Evolutionary conservation across 1,140 invertebrate genomes (phyloP).

Genomic region (Drosophila punjabiensis): DNA sequence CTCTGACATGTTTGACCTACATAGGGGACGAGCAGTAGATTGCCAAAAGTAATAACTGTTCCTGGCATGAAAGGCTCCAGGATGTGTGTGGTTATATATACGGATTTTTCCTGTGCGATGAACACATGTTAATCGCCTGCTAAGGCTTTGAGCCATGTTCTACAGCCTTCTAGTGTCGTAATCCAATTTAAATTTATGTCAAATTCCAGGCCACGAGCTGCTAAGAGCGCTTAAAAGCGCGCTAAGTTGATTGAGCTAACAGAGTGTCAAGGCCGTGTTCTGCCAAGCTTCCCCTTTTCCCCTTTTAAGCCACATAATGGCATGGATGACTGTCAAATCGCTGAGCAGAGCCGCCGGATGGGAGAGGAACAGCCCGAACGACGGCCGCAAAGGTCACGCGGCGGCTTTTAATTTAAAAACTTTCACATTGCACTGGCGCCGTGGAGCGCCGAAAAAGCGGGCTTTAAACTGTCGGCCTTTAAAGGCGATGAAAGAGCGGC

Average conservation of each 20-base stretch:
- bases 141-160: constrained; percentile 40
- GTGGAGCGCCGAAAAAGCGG: constrained; percentile 15
- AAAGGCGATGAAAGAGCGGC: constrained; percentile 8
- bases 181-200: constrained; percentile 73
- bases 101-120: constrained; percentile 14
- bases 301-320: constrained; percentile 34
- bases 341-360: constrained; percentile 4
- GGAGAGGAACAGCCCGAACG: constrained; percentile 1
- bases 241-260: constrained; percentile 54
- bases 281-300: background rate
- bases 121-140: constrained; percentile 21
- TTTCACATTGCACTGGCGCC: constrained; percentile 26
- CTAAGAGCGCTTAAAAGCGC: constrained; percentile 46
- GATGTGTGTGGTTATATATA: constrained; percentile 6
- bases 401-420: constrained; percentile 61
- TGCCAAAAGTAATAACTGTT: constrained; percentile 53
- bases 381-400: constrained; percentile 47
- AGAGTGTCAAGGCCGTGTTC: constrained; percentile 38
- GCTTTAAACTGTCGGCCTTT: constrained; percentile 35
- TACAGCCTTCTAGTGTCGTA: constrained; percentile 46
- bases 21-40: constrained; percentile 11
- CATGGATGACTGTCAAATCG: constrained; percentile 50
- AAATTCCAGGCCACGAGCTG: constrained; percentile 15
- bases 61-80: constrained; percentile 20
- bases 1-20: constrained; percentile 64